Conservation (phyloP, 2,888 invertebrate genomes). For the Drosophila paracracens region DNA sequence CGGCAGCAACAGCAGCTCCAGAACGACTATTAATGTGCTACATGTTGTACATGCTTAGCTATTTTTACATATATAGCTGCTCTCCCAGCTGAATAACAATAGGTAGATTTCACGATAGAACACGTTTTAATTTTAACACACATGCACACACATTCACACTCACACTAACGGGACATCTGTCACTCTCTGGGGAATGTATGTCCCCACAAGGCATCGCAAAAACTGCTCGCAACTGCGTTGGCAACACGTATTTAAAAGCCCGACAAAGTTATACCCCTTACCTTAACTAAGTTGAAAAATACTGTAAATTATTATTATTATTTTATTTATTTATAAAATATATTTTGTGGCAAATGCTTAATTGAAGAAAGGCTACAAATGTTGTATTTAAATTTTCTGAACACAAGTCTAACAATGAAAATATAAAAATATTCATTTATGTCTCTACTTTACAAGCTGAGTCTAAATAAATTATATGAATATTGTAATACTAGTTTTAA, state of each 20-base stretch:
- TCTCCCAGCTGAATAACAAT: slow-evolving; percentile 52
- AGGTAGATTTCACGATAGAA: slow-evolving; percentile 82
- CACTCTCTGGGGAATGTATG: slow-evolving; percentile 16
- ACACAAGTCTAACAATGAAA: neutral
- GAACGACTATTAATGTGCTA: slow-evolving; percentile 35
- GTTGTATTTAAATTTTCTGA: rapidly evolving
- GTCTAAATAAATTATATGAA: neutral
- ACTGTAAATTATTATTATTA: neutral
- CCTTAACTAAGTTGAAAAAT: neutral
- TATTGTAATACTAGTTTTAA: neutral
- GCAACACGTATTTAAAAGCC: neutral
- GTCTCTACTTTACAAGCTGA: neutral
- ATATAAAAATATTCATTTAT: neutral
- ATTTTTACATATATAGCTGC: slow-evolving; percentile 44
- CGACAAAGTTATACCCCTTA: slow-evolving; percentile 1
- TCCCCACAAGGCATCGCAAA: slow-evolving; percentile 5
- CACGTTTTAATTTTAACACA: slow-evolving; percentile 83
- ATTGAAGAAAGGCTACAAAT: neutral
- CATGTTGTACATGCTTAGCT: slow-evolving; percentile 48
- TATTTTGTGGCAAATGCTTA: neutral
- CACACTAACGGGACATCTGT: slow-evolving; percentile 30
- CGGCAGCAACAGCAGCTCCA: slow-evolving; percentile 1
- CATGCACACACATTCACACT: slow-evolving; percentile 35
- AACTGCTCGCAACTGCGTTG: slow-evolving; percentile 3
- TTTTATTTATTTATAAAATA: neutral